Evolutionary conservation across 1,140 invertebrate genomes (phyloP).

Genomic region (Drosophila grimshawi): DNA sequence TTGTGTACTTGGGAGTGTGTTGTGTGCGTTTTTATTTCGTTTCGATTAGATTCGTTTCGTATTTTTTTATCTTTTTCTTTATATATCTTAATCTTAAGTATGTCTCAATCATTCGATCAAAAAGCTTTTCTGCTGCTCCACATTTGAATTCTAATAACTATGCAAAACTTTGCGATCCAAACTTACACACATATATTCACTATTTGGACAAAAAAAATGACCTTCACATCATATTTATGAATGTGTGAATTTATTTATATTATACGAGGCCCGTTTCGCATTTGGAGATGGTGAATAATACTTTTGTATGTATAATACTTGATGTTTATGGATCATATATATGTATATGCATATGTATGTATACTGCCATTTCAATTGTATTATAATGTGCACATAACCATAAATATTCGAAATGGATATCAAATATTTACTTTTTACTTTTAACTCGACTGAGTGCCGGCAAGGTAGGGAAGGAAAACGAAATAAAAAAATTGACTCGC

Average conservation of each 20-base stretch:
- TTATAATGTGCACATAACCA: constrained; percentile 21
- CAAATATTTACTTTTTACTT: constrained; percentile 1
- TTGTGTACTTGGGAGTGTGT: constrained; percentile 16
- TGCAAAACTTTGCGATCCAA: constrained; percentile 34
- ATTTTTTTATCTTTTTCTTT: constrained; percentile 7
- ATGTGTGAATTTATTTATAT: constrained; percentile 30
- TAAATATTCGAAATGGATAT: constrained; percentile 7
- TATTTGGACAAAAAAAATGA: constrained; percentile 62
- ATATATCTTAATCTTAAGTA: constrained; percentile 63
- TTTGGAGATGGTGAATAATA: constrained; percentile 17
- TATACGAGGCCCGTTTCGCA: constrained; percentile 32
- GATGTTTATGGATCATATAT: constrained; percentile 17
- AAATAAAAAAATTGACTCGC: constrained; percentile 3
- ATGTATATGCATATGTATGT: neutral
- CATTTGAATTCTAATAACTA: constrained; percentile 15
- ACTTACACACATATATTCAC: constrained; percentile 45
- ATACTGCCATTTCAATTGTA: constrained; percentile 17
- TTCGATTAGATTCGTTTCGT: neutral
- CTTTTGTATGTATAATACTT: constrained; percentile 29
- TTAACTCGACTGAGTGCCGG: neutral
- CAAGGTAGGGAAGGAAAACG: constrained; percentile 12
- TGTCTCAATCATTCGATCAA: constrained; percentile 31
- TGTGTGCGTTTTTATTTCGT: constrained; percentile 2
- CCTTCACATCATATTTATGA: constrained; percentile 36
- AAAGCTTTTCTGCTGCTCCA: constrained; percentile 9